Base-by-base conservation (phyloP, 1,140 invertebrate genomes). In the Trichonephila clavipes region DNA sequence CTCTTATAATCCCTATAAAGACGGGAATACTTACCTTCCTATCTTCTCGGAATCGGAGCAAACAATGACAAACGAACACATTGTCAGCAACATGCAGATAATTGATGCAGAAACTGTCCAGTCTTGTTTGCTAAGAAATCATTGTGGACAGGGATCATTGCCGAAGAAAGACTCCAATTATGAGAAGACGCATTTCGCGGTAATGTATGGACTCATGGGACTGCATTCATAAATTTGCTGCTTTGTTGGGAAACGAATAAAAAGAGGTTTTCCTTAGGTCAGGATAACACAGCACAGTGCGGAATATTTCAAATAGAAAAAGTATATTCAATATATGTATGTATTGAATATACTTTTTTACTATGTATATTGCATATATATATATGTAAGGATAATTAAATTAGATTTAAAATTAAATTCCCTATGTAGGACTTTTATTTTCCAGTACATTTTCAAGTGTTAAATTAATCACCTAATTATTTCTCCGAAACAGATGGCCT, bases 21-120 rank as follows among this genome's bases (percentile, higher is more conserved):
- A 16, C 69, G 1, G 24, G 28, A 12, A 24, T 34, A 28, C 69
- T 77, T 77, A 77, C 64, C 16, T 34, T 77, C 69, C 34, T 77
- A 77, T 77, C 69, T 77, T 16, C 28, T 77, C 69, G 18, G 28
- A 14, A 51, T 14, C 16, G 6, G 24, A 77, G 69, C 69, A 77
- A 77, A 77, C 69, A 77, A 77, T 40, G 69, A 77, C 69, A 77
- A 34, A 77, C 28, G 34, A 77, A 77, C 34, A 24, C 69, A 77
- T 77, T 77, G 69, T 77, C 69, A 77, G 69, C 69, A 77, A 34
- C 28, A 34, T 34, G 28, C 24, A 34, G 28, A 28, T 77, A 77
- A 77, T 77, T 77, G 69, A 77, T 77, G 69, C 69, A 77, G 69
- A 77, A 77, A 77, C 69, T 77, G 69, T 40, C 69, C 69, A 5